phyloP scores from a whole-genome alignment of 1,140 invertebrate species.

The Ruditapes philippinarum region DNA sequence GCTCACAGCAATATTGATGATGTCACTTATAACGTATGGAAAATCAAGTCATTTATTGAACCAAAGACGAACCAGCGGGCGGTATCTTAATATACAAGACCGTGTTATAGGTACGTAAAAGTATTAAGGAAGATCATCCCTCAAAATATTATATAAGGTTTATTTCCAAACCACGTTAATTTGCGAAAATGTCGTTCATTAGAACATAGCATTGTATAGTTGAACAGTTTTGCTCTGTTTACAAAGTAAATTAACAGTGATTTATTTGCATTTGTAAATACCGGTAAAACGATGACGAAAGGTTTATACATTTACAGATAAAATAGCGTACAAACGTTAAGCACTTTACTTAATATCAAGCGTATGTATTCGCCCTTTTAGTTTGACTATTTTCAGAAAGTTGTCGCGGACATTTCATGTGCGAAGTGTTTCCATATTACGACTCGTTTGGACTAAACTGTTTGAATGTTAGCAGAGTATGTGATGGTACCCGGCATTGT shows the following conservation, averaged over 20 bases:
- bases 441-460: background rate
- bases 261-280: too few species aligned
- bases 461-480: background rate
- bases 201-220: too few species aligned
- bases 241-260: too few species aligned
- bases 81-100: background rate
- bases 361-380: too few species aligned
- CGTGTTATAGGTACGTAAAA: background rate
- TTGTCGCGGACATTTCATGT: constrained; percentile 25
- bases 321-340: too few species aligned
- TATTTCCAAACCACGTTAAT: too few species aligned
- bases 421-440: background rate
- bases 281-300: too few species aligned
- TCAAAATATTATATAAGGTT: too few species aligned
- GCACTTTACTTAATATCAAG: too few species aligned
- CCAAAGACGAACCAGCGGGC: background rate
- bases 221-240: too few species aligned
- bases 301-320: too few species aligned
- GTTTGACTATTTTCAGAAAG: constrained; percentile 16
- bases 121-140: too few species aligned
- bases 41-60: background rate
- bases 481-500: background rate
- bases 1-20: background rate
- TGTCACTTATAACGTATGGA: background rate
- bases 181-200: background rate